A percentile compares a stretch with the other conserved stretches of the same genome.
Evolutionary conservation across 2,113 vertebrate genomes (phyloP).

Genomic region (Philantomba maxwellii): DNA sequence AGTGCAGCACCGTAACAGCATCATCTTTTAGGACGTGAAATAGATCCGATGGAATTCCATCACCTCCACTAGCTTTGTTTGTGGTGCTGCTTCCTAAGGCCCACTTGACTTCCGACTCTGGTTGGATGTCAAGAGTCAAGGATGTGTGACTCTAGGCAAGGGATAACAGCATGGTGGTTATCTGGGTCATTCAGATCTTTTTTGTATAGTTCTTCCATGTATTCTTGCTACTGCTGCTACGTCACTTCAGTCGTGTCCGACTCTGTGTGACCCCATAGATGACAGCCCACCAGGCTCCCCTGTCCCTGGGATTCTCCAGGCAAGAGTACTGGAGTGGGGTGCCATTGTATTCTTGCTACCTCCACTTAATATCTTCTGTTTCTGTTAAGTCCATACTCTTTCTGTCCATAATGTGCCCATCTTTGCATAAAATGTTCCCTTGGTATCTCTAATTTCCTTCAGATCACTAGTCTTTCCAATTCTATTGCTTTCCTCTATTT

Average conservation of each 20-base stretch:
- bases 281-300: no score
- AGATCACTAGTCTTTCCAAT: background rate
- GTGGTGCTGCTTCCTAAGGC: background rate
- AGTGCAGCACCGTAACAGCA: background rate
- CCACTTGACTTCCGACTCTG: background rate
- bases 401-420: background rate
- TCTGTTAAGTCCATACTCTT: background rate
- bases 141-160: background rate
- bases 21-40: background rate
- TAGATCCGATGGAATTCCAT: background rate
- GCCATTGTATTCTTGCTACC: background rate
- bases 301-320: no score
- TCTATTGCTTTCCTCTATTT: background rate
- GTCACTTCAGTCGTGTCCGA: no score
- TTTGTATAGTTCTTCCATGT: background rate
- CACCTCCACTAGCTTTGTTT: background rate
- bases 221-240: background rate
- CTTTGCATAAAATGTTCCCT: background rate
- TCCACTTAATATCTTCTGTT: background rate
- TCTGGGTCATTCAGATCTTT: background rate
- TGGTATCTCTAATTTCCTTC: background rate
- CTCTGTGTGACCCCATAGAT: no score
- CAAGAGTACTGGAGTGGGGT: no score
- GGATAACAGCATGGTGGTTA: background rate
- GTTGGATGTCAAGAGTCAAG: background rate